Evolutionary conservation across 1,140 invertebrate species (phyloP), one percentile per base, ranked within the genome.

Genomic region (Tyrophagus putrescentiae): DNA sequence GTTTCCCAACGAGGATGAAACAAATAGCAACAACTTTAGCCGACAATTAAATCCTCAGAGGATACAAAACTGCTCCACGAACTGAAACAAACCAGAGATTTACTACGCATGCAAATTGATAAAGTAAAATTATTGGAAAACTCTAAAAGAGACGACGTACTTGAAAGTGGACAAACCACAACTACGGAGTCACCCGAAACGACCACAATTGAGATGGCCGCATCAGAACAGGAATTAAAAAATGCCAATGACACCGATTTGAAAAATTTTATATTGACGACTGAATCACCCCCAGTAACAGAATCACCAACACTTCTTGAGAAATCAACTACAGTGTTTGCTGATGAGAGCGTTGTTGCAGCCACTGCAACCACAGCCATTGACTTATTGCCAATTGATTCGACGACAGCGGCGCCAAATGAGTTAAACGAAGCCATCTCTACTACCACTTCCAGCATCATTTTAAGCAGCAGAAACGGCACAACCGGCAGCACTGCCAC

Each of bases 101-200:
- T 54, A n/a, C 25, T 54, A 2, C 13, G 52, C 13, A 54, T 54
- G n/a, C 52, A 54, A 13, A 54, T 54, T 29, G 52, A 54, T 23
- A 54, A 54, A 31, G 32, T 54, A 25, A 13, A 54, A 32, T n/a
- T 11, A 31, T 32, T 54, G 27, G 52, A 54, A 33, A 36, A 54
- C n/a, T 27, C 52, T 3, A 25, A n/a, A n/a, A n/a, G n/a, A n/a
- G n/a, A n/a, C n/a, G 11, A 13, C 25, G n/a, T 4, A 7, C 3
- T n/a, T 18, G 27, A 29, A 36, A 23, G 1, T 13, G 21, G 39
- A 32, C 52, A 18, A 18, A 5, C 6, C 18, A 50, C 32, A 2
- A 50, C 45, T 16, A 50, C 45, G 9, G 45, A 50, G 31, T 50
- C 45, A 50, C 45, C 11, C 21, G 11, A 23, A 25, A 3, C 9